Conservation (phyloP, 2,797 vertebrate genomes). For the Sebastes taczanowskii region DNA sequence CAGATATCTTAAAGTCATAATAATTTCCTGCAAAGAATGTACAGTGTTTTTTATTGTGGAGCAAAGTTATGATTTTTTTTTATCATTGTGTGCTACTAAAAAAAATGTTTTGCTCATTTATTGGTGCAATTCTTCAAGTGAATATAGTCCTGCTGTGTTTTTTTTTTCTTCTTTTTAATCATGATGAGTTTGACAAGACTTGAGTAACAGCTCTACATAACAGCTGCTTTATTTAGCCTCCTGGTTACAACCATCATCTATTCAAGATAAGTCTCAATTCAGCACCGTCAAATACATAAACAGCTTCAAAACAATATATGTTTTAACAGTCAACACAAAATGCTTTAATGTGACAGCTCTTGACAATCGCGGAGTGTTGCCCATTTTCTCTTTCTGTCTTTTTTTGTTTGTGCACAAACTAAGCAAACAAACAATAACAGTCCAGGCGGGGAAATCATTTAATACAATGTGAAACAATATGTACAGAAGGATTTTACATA, state of each 20-base stretch:
- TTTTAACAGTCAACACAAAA: conserved; percentile 30
- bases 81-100: not conserved
- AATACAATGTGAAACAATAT: conserved; percentile 38
- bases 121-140: not conserved
- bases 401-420: conserved; percentile 23
- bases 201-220: not conserved
- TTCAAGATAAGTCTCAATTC: conserved; percentile 8
- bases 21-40: conserved; percentile 53
- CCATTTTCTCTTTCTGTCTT: conserved; percentile 18
- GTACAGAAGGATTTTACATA: conserved; percentile 29
- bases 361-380: conserved; percentile 75
- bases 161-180: not conserved
- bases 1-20: not conserved
- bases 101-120: not conserved
- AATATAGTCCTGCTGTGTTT: conserved; percentile 1
- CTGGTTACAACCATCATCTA: not conserved
- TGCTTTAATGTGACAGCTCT: conserved; percentile 68
- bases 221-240: not conserved
- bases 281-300: conserved; percentile 1
- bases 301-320: conserved; percentile 1
- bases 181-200: not conserved
- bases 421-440: conserved; percentile 27
- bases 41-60: conserved; percentile 33
- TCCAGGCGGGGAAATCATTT: not conserved
- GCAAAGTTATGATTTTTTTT: not conserved